Base-by-base conservation (phyloP, 1,140 invertebrate genomes). In the Drosophila pachea region DNA sequence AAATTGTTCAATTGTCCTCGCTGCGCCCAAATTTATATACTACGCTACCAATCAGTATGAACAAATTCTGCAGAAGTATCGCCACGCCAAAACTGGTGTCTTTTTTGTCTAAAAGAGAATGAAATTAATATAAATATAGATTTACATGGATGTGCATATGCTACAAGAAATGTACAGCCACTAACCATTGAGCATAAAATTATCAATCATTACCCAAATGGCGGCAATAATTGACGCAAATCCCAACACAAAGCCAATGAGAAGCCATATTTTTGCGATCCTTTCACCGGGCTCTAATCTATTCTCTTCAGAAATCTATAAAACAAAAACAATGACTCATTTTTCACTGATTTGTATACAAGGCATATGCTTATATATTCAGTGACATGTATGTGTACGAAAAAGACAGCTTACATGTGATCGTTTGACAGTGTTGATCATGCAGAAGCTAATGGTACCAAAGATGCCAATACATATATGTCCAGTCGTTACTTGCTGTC, bases 341-440 rank as follows among this genome's bases (percentile, higher is more conserved):
- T 74, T 76, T 50, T 22, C 22, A 22, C 22, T 22, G 1, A 55
- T 60, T 68, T 68, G 29, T 63, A 7, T 32, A 31, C 4, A 12
- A 35, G 12, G n/a, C n/a, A n/a, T 22, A 6, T 60, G 38, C 42
- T 7, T 22, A 47, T 22, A 36, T 52, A 68, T 7, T 14, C 9
- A 49, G 7, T 36, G 7, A 1, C 22, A 22, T 32, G 48, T 42
- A 36, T 45, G 11, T 36, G 32, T 11, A 40, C 16, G 7, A 4
- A n/a, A 6, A 1, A 7, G 31, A 0, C 7, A 12, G 38, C 73
- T 90, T 71, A 97, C 93, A 91, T 98, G 96, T 53, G 96, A 95
- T 92, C 98, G 99, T 32, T 97, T 97, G 3, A 99, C 97, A 16
- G 96, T 95, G 91, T 99, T 99, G 4, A 99, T 95, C 97, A 99